Evolutionary conservation across 2,797 vertebrate species (phyloP), one percentile per base, ranked within the genome.

Genomic region (Cichlasoma orientale): DNA sequence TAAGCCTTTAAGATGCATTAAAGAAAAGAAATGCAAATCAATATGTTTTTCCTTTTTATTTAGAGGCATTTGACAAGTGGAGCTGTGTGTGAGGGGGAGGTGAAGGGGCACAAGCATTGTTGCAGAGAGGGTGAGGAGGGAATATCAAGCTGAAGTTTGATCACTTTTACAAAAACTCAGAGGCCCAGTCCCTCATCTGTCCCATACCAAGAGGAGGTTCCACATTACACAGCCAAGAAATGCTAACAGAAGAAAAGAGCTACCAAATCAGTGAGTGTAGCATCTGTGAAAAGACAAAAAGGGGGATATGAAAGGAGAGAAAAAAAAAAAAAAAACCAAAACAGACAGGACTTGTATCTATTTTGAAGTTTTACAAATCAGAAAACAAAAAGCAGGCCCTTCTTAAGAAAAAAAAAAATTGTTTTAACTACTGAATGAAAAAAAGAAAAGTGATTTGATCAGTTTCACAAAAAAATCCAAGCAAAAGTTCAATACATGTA

Each of bases 1-100:
- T 36, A 36, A 36, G 1, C 9, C 33, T 36, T 36, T 36, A 33
- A 3, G 9, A 2, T 38, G 31, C 2, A 33, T 38, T 38, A 38
- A 19, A n/a, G n/a, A 61, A 18, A 47, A 19, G 2, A 50, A 52
- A 3, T 19, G 1, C 47, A n/a, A 1, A 41, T 66, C 21, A 23
- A 47, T 27, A 47, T 66, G 6, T 96, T 96, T 76, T 74, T 94
- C 96, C 96, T 95, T 96, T 97, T 98, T 93, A 97, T 96, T 97
- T 95, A 96, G 97, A 97, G 97, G 97, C 97, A 97, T 97, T 94
- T 98, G 97, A 97, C 96, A 98, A 97, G 96, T 96, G 96, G 96
- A 98, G 96, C 96, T 97, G 97, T 97, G 95, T 97, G 95, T 96
- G 95, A 57, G 95, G 95, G 95, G 94, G 72, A 74, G 75, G 88